phyloP scores from a whole-genome alignment of 92 coral and sea anemone species.

The Actinostola sp. region DNA sequence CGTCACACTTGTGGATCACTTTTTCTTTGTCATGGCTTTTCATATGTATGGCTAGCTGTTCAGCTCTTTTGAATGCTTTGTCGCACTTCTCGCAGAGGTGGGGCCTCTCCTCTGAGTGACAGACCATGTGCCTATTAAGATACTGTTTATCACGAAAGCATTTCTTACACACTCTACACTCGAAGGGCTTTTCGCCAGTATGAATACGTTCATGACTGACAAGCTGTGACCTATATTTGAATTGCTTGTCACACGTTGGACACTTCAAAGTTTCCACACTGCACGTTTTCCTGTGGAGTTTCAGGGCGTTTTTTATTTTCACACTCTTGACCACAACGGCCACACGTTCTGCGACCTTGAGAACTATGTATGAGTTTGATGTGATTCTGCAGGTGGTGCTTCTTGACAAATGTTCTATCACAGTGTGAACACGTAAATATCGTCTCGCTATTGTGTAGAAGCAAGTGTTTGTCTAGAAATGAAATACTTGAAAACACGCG shows the following conservation, averaged over 20 bases:
- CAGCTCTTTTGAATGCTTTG: conserved; percentile 18
- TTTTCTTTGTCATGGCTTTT: conserved; percentile 17
- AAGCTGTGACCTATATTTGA: conserved; percentile 10
- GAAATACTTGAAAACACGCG: conserved; percentile 12
- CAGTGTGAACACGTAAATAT: conserved; percentile 14
- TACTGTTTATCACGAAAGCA: conserved; percentile 27
- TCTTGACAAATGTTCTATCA: conserved; percentile 9
- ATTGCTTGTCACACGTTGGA: conserved; percentile 8
- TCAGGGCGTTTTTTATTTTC: neutral
- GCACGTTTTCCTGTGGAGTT: conserved; percentile 6
- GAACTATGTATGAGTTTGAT: neutral
- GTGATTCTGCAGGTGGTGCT: conserved; percentile 5
- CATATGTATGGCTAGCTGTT: conserved; percentile 11
- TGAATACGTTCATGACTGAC: conserved; percentile 13
- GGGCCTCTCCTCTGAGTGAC: conserved; percentile 45
- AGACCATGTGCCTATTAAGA: conserved; percentile 39
- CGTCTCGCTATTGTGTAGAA: conserved; percentile 3
- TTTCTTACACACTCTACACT: conserved; percentile 44
- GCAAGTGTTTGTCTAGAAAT: conserved; percentile 12
- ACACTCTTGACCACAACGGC: conserved; percentile 3
- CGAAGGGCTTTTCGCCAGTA: conserved; percentile 25
- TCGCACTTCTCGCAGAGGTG: conserved; percentile 40
- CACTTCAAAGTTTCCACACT: conserved; percentile 1
- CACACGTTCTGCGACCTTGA: neutral
- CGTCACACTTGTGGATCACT: conserved; percentile 12